Evolutionary conservation across 2,113 vertebrate species (phyloP).

Genomic region (Elephas maximus): DNA sequence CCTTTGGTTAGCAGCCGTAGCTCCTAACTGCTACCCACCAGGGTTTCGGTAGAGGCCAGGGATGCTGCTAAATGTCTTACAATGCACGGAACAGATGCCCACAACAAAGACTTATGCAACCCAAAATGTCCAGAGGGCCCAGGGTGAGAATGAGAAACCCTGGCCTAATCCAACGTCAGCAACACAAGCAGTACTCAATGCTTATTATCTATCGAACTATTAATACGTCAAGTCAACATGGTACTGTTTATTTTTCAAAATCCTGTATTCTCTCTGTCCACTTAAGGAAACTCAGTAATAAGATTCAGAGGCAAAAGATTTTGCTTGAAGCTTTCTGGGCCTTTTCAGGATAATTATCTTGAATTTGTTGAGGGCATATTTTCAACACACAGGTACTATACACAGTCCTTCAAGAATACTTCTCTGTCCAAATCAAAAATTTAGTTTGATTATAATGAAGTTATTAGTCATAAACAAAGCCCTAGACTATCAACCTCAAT

Average conservation of each 20-base stretch:
- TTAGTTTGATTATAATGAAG: neutral
- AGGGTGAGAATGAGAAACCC: neutral
- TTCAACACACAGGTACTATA: neutral
- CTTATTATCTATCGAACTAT: neutral
- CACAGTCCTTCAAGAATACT: neutral
- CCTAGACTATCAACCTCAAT: neutral
- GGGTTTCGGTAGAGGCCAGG: neutral
- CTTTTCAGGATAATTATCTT: neutral
- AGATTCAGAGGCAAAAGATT: neutral
- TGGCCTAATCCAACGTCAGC: neutral
- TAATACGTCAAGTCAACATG: neutral
- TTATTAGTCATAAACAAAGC: neutral
- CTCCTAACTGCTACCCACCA: too few species aligned
- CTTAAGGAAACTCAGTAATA: neutral
- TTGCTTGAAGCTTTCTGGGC: neutral
- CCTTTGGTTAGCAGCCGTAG: too few species aligned
- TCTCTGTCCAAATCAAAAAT: neutral
- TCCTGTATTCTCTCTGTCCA: neutral
- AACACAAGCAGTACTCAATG: rapidly evolving
- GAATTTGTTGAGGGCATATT: neutral
- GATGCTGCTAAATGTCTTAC: neutral
- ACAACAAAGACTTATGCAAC: neutral
- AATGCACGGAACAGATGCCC: neutral
- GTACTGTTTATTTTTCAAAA: too few species aligned
- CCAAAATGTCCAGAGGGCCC: neutral